Conservation (phyloP, 2,888 invertebrate genomes). For the Mesoligia furuncula region DNA sequence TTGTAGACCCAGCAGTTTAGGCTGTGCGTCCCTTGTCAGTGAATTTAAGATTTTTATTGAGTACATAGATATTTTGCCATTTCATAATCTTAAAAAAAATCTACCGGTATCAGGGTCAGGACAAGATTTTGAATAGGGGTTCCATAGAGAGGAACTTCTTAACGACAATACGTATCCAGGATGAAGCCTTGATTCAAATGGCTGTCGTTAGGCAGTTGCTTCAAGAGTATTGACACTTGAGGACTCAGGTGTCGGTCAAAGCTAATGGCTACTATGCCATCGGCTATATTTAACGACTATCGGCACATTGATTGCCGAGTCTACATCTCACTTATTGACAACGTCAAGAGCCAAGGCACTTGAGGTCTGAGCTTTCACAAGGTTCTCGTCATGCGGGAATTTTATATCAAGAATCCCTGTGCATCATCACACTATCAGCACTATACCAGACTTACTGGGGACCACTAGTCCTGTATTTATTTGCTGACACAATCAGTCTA, state of each 20-base stretch:
- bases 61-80: too few species aligned
- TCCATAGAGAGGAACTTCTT: too few species aligned
- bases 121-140: too few species aligned
- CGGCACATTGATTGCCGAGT: neutral
- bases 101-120: too few species aligned
- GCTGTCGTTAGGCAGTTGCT: neutral
- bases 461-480: neutral
- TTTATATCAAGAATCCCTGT: neutral
- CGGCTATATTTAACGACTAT: too few species aligned
- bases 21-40: too few species aligned
- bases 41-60: too few species aligned
- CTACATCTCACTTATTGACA: neutral
- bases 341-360: neutral
- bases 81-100: too few species aligned
- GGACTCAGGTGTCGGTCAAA: neutral
- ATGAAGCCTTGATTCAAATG: too few species aligned
- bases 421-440: neutral
- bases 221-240: neutral
- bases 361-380: neutral
- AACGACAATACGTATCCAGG: too few species aligned
- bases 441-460: too few species aligned
- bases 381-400: neutral
- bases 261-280: neutral
- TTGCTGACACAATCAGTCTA: neutral
- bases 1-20: too few species aligned